These are phyloP conservation scores for Tiaroga cobitis DNA, from an alignment of 2,797 vertebrate genomes.

Conservation along the genomic window DNA sequence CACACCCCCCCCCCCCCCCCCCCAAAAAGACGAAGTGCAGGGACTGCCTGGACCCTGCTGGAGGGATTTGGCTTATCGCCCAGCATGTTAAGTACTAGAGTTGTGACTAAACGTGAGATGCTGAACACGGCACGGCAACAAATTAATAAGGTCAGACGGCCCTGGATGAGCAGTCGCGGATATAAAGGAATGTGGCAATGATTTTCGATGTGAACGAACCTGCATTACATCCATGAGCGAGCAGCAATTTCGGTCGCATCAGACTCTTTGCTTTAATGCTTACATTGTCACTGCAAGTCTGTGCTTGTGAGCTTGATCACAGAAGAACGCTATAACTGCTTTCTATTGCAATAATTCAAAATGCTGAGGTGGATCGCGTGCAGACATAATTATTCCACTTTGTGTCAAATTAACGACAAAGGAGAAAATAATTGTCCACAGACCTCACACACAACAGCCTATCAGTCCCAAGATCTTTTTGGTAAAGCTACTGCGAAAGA, in stretches of 20 bases:
- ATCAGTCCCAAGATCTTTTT: background rate
- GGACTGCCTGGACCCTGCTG: slow-evolving; percentile 6
- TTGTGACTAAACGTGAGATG: slow-evolving; percentile 41
- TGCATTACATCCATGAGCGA: slow-evolving; percentile 43
- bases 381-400: background rate
- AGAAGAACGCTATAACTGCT: slow-evolving; percentile 5
- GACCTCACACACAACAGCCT: background rate
- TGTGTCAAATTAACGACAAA: background rate
- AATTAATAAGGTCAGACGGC: slow-evolving; percentile 30
- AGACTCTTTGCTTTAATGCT: slow-evolving; percentile 31
- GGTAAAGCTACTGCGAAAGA: background rate
- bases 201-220: slow-evolving; percentile 17
- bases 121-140: slow-evolving; percentile 16
- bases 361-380: slow-evolving; percentile 10
- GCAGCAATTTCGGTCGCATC: slow-evolving; percentile 20
- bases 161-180: slow-evolving; percentile 13
- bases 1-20: background rate
- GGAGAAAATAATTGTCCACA: background rate
- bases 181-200: slow-evolving; percentile 29
- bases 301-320: slow-evolving; percentile 23
- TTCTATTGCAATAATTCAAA: background rate
- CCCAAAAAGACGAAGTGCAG: background rate
- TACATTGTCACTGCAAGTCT: slow-evolving; percentile 25
- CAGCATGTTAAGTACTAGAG: slow-evolving; percentile 28
- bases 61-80: slow-evolving; percentile 18